Percentiles rank a stretch among this genome's conserved stretches.
phyloP scores from a whole-genome alignment of 2,888 invertebrate genomes.

The Clitarchus hookeri region DNA sequence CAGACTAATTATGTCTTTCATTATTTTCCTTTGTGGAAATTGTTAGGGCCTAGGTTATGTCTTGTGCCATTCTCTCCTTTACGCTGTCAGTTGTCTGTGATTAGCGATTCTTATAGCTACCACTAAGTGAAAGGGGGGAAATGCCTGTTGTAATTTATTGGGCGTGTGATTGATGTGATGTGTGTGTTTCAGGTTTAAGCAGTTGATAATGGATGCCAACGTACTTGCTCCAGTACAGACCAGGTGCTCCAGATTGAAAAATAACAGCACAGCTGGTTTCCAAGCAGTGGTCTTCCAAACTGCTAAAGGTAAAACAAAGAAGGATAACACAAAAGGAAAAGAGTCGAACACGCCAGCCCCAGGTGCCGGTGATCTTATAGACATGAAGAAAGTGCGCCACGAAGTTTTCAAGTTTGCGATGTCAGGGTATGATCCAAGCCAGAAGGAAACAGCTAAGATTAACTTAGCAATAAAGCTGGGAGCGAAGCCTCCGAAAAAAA shows the following conservation, averaged over 20 bases:
- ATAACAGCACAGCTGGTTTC: constrained; percentile 50
- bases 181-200: not conserved
- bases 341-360: constrained; percentile 38
- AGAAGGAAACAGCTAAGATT: constrained; percentile 78
- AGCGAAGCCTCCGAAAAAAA: constrained; percentile 76
- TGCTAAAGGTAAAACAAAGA: constrained; percentile 59
- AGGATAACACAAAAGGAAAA: not conserved
- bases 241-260: constrained; percentile 24
- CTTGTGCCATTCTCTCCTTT: too few relatives aligned
- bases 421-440: constrained; percentile 70
- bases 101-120: too few relatives aligned
- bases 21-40: too few relatives aligned
- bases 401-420: constrained; percentile 86
- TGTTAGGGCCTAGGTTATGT: too few relatives aligned
- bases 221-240: constrained; percentile 26
- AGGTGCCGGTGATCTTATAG: constrained; percentile 59
- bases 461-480: constrained; percentile 78
- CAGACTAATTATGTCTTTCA: too few relatives aligned
- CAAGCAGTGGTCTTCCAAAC: constrained; percentile 59
- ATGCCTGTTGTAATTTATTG: too few relatives aligned
- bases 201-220: not conserved
- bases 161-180: too few relatives aligned
- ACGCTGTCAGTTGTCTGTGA: too few relatives aligned
- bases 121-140: too few relatives aligned
- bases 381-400: constrained; percentile 75